phyloP scores from a whole-genome alignment of 2,797 vertebrate species.

The Poecilia velifera region DNA sequence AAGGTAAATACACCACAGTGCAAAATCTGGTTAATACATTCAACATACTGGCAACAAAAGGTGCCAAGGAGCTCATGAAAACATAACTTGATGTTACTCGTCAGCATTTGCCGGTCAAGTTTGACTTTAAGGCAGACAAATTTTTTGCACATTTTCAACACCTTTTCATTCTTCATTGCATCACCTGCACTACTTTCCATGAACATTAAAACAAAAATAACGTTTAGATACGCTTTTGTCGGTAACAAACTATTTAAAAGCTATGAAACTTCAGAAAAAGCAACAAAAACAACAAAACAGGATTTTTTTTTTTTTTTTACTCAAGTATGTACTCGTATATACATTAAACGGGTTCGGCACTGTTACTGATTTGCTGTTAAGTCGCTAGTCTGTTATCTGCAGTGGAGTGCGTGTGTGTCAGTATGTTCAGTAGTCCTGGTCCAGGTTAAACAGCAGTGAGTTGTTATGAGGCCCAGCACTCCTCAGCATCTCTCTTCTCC shows the following conservation, averaged over 20 bases:
- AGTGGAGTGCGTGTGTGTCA: constrained; percentile 41
- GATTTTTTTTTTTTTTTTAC: constrained; percentile 5
- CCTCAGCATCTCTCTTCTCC: constrained; percentile 87
- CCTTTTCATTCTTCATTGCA: neutral
- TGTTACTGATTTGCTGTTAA: neutral
- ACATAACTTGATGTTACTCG: constrained; percentile 10
- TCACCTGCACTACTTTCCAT: neutral
- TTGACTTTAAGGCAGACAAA: neutral
- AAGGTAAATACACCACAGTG: constrained; percentile 49
- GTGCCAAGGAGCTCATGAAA: constrained; percentile 19
- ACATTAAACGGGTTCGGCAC: neutral
- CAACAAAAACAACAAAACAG: constrained; percentile 4
- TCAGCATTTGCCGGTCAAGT: neutral
- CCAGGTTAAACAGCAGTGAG: constrained; percentile 83
- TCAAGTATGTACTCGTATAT: constrained; percentile 13
- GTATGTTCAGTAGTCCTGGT: constrained; percentile 81
- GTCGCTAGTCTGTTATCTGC: constrained; percentile 1
- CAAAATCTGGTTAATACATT: constrained; percentile 61
- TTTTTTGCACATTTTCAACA: constrained; percentile 19
- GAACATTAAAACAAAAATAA: neutral
- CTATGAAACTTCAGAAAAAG: constrained; percentile 22
- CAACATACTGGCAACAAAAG: constrained; percentile 33
- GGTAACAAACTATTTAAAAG: constrained; percentile 2
- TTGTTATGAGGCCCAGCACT: constrained; percentile 75
- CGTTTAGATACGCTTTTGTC: neutral